Conservation (phyloP, 2,888 invertebrate species). For the Drosophila kanekoi region DNA sequence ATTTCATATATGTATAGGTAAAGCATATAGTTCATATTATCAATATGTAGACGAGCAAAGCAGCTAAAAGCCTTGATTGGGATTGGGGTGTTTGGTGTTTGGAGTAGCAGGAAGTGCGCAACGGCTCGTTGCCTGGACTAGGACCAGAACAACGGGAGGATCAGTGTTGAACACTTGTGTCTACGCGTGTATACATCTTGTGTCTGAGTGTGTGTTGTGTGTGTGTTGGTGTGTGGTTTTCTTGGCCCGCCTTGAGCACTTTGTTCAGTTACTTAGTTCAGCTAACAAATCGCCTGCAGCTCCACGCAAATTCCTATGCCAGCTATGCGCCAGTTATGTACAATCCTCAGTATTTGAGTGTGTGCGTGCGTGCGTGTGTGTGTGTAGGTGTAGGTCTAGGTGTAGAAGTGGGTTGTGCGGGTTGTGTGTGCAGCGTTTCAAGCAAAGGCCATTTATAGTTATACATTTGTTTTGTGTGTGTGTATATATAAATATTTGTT, state of each 20-base stretch:
- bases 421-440: conserved; percentile 45
- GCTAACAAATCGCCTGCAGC: conserved; percentile 22
- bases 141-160: conserved; percentile 47
- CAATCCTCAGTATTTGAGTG: conserved; percentile 47
- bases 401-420: conserved; percentile 4
- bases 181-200: conserved; percentile 48
- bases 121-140: conserved; percentile 24
- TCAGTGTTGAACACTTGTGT: conserved; percentile 68
- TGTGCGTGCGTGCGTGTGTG: conserved; percentile 10
- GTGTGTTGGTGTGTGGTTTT: conserved; percentile 22
- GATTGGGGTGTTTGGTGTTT: conserved; percentile 7
- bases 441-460: conserved; percentile 39
- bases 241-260: conserved; percentile 47
- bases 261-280: conserved; percentile 34
- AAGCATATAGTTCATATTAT: conserved; percentile 43
- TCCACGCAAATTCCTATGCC: conserved; percentile 17
- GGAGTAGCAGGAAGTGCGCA: not conserved
- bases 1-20: conserved; percentile 43
- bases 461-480: conserved; percentile 23
- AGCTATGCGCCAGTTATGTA: conserved; percentile 47
- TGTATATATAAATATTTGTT: conserved; percentile 22
- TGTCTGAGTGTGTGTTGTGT: conserved; percentile 30
- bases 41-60: conserved; percentile 44
- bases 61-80: conserved; percentile 54
- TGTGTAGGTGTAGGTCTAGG: no score